Evolutionary conservation across 2,888 invertebrate species (phyloP).

Genomic region (Cordylochernes scorpioides): DNA sequence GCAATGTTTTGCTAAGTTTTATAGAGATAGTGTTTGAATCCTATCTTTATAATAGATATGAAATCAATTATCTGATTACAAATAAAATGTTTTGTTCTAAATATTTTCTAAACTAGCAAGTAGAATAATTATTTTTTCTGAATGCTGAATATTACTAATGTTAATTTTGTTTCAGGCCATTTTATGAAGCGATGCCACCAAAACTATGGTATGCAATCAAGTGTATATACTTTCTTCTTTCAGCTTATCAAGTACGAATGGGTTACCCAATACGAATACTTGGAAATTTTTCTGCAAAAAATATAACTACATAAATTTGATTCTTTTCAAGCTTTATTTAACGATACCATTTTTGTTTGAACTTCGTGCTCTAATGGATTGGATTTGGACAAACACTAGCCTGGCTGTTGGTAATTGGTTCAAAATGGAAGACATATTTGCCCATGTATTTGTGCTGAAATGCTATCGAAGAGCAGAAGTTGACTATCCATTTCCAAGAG

Average conservation of each 20-base stretch:
- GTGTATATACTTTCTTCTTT: slow-evolving; percentile 76
- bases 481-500: slow-evolving; percentile 74
- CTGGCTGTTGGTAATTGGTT: slow-evolving; percentile 96
- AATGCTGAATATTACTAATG: not conserved
- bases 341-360: slow-evolving; percentile 85
- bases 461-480: slow-evolving; percentile 57
- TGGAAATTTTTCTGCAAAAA: slow-evolving; percentile 38
- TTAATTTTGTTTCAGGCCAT: slow-evolving; percentile 32
- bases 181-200: slow-evolving; percentile 51
- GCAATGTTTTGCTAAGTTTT: too few relatives aligned
- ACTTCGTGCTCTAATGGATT: slow-evolving; percentile 85
- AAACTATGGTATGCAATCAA: slow-evolving; percentile 93
- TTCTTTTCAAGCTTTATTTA: slow-evolving; percentile 58
- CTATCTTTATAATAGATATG: not conserved
- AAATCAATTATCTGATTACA: not conserved
- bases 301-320: slow-evolving; percentile 57
- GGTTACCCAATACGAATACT: slow-evolving; percentile 90
- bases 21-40: too few relatives aligned
- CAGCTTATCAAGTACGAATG: slow-evolving; percentile 89
- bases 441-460: slow-evolving; percentile 79
- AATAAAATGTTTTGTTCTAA: not conserved
- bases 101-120: not conserved
- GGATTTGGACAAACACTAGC: slow-evolving; percentile 99
- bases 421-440: slow-evolving; percentile 97
- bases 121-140: not conserved